phyloP scores from a whole-genome alignment of 53 echinoderm and acorn worm species.

The Patiria pectinifera region DNA sequence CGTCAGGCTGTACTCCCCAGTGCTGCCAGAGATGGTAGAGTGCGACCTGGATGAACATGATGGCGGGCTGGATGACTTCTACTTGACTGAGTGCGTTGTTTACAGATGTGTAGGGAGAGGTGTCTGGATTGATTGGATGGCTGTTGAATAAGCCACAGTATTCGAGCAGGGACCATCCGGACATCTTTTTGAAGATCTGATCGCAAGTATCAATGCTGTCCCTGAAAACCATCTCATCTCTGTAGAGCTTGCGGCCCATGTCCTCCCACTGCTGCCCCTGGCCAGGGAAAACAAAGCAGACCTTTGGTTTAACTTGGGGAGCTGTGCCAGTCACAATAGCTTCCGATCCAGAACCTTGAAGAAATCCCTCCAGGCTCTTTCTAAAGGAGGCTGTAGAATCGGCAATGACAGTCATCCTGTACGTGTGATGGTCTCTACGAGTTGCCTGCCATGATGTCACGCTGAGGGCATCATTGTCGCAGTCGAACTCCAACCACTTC shows the following conservation, averaged over 20 bases:
- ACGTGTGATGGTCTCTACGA: slow-evolving; percentile 79
- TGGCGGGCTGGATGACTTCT: slow-evolving; percentile 93
- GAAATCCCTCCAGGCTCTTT: slow-evolving; percentile 55
- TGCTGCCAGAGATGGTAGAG: slow-evolving; percentile 80
- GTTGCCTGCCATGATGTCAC: slow-evolving; percentile 90
- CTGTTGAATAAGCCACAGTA: slow-evolving; percentile 42
- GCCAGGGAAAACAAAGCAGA: slow-evolving; percentile 94
- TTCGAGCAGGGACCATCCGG: slow-evolving; percentile 92
- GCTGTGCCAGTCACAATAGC: slow-evolving; percentile 69
- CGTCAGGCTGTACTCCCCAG: slow-evolving; percentile 91
- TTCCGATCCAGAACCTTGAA: slow-evolving; percentile 66
- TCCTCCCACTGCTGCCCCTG: slow-evolving; percentile 94
- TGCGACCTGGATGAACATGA: slow-evolving; percentile 91
- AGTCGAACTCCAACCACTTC: slow-evolving; percentile 77
- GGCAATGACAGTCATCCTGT: slow-evolving; percentile 86
- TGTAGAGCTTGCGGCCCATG: slow-evolving; percentile 92
- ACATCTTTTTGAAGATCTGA: slow-evolving; percentile 78
- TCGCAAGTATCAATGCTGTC: slow-evolving; percentile 79
- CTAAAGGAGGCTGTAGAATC: slow-evolving; percentile 70
- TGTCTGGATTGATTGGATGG: background rate
- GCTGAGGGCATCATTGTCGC: slow-evolving; percentile 80
- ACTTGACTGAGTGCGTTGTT: slow-evolving; percentile 48
- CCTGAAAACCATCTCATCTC: slow-evolving; percentile 76
- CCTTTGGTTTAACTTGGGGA: slow-evolving; percentile 72
- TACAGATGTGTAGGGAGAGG: slow-evolving; percentile 28